Evolutionary conservation across 2,888 invertebrate species (phyloP), one percentile per base, ranked within the genome.

Genomic region (Eurytoma adleriae): DNA sequence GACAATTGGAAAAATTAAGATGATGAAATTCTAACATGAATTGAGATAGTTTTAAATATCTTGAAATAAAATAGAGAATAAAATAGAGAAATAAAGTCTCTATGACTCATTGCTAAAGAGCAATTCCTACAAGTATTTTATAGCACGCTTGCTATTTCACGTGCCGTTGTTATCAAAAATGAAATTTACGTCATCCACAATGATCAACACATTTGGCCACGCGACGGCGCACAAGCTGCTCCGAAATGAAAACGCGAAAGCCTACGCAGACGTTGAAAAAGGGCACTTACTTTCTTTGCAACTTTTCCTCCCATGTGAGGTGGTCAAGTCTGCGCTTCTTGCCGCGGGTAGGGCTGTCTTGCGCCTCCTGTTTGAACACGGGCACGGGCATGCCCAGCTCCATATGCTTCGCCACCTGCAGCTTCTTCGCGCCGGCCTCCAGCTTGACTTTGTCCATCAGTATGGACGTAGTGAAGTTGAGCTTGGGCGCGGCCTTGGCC

Each of bases 281-380:
- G 2, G 7, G 62, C 16, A 93, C 96, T 93, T 91, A 96, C 96
- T 96, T 96, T 89, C 97, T 93, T 91, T 96, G 95, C 86, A 97
- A 92, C 89, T 97, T 97, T 90, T 97, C 96, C 88, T 97, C 97
- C 94, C 96, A 95, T 80, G 96, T 92, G 62, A 97, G 91, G 89
- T 97, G 97, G 89, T 97, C 97, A 86, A 97, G 91, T 74, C 96
- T 93, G 78, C 96, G 92, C 89, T 96, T 96, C 84, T 94, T 94
- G 62, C 80, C 72, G 3, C 79, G 10, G 3, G 10, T 16, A 3
- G 14, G 13, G 18, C 18, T 40, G 40, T 40, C 40, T 10, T 0
- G 4, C 40, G 40, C 40, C 12, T 80, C 80, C 4, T 83, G 70
- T 40, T 84, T 85, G 40, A 80, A 59, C 3, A 74, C 24, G 10